A percentile compares a stretch with the other conserved stretches of the same genome.
Conservation (phyloP, 2,888 invertebrate genomes). For the Drosophila borborema region DNA sequence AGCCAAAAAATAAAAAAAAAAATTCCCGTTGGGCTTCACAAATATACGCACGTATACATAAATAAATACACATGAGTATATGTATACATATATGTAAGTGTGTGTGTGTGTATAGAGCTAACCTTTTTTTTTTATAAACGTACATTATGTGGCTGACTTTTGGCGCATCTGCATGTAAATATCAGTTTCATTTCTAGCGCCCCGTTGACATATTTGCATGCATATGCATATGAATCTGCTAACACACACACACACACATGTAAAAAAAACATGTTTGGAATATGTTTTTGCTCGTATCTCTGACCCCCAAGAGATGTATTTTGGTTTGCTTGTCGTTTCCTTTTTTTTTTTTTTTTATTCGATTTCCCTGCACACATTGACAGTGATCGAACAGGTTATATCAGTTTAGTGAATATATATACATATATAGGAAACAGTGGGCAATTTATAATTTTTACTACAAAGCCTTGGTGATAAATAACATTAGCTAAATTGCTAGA, state of each 20-base stretch:
- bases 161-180: slow-evolving; percentile 60
- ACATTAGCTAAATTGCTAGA: too few species aligned
- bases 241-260: neutral
- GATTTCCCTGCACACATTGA: neutral
- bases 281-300: slow-evolving; percentile 40
- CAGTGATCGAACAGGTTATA: neutral
- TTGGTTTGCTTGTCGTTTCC: slow-evolving; percentile 25
- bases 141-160: slow-evolving; percentile 37
- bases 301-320: slow-evolving; percentile 43
- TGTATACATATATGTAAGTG: neutral
- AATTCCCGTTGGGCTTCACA: neutral
- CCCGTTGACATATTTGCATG: slow-evolving; percentile 63
- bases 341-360: neutral
- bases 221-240: slow-evolving; percentile 47
- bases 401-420: neutral
- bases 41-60: neutral
- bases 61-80: neutral
- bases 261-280: neutral
- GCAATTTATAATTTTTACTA: too few species aligned
- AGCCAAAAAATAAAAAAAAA: neutral
- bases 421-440: too few species aligned
- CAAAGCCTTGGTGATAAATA: too few species aligned
- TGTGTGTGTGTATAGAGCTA: neutral
- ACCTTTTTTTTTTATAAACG: slow-evolving; percentile 22
- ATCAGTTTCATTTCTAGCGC: slow-evolving; percentile 64